phyloP scores from a whole-genome alignment of 2,797 vertebrate species.

The Thalassophryne amazonica region DNA sequence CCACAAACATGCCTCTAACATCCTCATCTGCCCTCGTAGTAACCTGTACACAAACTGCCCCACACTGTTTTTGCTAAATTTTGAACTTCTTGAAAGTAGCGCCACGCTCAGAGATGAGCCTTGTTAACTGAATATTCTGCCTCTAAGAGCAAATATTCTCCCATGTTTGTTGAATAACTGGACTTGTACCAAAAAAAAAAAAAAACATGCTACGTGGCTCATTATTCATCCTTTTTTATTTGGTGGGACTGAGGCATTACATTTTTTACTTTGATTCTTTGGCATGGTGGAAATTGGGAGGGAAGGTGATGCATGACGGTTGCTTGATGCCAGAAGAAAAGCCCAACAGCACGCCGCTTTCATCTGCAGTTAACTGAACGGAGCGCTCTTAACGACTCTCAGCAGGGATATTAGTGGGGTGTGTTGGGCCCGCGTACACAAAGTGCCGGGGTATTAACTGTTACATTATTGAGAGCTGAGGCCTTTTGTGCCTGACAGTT shows the following conservation, averaged over 20 bases:
- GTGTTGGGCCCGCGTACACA: slow-evolving; percentile 20
- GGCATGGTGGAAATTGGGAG: not conserved
- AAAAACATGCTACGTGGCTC: no score
- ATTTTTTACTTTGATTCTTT: not conserved
- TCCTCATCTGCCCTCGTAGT: no score
- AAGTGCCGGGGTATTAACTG: slow-evolving; percentile 25
- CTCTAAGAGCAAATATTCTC: no score
- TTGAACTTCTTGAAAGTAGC: no score
- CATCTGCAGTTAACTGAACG: slow-evolving; percentile 47
- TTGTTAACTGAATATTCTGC: no score
- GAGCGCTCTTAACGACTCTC: slow-evolving; percentile 38
- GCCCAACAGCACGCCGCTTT: slow-evolving; percentile 25
- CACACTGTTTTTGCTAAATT: no score
- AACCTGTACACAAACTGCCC: no score
- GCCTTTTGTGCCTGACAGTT: slow-evolving; percentile 4
- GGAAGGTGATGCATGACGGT: slow-evolving; percentile 5
- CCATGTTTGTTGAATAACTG: no score
- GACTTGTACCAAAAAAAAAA: no score
- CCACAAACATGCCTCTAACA: no score
- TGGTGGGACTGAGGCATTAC: no score
- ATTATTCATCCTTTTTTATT: not conserved
- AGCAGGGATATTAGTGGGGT: slow-evolving; percentile 40
- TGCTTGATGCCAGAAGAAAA: slow-evolving; percentile 19
- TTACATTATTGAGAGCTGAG: slow-evolving; percentile 31
- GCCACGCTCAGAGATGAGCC: no score